phyloP scores from a whole-genome alignment of 2,888 invertebrate genomes.

The Sinhomidia bicolor region DNA sequence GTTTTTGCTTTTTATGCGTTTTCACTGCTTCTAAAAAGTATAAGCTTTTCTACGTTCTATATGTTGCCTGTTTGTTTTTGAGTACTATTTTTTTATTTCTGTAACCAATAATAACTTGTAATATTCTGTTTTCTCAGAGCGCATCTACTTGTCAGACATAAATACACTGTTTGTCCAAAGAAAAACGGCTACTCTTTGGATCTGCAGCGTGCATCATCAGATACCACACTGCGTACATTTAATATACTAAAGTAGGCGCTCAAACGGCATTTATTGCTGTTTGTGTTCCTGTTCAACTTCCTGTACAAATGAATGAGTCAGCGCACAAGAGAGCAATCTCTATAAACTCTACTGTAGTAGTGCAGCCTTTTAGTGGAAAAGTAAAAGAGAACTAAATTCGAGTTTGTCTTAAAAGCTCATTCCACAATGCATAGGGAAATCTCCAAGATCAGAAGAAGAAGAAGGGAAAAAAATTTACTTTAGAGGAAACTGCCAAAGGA shows the following conservation, averaged over 20 bases:
- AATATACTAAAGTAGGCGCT: background rate
- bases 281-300: slow-evolving; percentile 43
- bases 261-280: slow-evolving; percentile 7
- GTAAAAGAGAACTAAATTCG: background rate
- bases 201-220: background rate
- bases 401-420: slow-evolving; percentile 32
- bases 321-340: background rate
- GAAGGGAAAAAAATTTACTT: slow-evolving; percentile 43
- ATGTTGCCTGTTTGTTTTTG: background rate
- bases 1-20: background rate
- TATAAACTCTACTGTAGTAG: background rate
- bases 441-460: slow-evolving; percentile 39
- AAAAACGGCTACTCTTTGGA: background rate
- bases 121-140: background rate
- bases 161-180: slow-evolving; percentile 23
- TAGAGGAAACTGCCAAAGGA: slow-evolving; percentile 43
- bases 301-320: slow-evolving; percentile 42
- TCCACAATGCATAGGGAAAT: slow-evolving; percentile 16
- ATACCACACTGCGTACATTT: background rate
- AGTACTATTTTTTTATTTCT: slow-evolving; percentile 14
- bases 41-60: background rate
- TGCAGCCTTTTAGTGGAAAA: background rate
- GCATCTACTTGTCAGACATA: slow-evolving; percentile 54
- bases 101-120: background rate
- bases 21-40: background rate